Conservation (phyloP, 2,113 vertebrate genomes). For the Hyperoodon ampullatus region DNA sequence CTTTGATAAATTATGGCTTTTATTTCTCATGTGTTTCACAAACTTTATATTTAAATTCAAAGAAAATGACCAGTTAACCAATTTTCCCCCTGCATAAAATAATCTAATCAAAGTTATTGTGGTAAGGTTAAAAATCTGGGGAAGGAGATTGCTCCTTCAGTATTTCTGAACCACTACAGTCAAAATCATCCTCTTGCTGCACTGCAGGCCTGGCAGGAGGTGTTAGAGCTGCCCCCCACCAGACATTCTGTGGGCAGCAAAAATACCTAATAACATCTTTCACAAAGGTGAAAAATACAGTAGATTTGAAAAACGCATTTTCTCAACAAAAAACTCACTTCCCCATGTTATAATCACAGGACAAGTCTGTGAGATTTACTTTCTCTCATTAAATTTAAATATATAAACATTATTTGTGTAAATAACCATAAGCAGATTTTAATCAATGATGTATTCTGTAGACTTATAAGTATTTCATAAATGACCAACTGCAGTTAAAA, state of each 20-base stretch:
- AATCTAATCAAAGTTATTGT: not conserved
- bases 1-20: conserved; percentile 4
- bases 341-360: not conserved
- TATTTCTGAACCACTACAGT: too few species aligned
- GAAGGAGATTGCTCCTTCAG: not conserved
- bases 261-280: not conserved
- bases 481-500: not conserved
- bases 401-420: not conserved
- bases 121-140: not conserved
- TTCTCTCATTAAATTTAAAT: not conserved
- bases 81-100: not conserved
- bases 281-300: not conserved
- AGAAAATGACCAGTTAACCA: not conserved
- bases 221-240: not conserved
- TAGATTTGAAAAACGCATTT: not conserved
- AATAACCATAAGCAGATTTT: not conserved
- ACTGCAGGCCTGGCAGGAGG: not conserved
- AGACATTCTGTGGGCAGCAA: not conserved
- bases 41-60: not conserved
- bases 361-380: not conserved
- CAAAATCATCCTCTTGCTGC: not conserved
- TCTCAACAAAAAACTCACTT: not conserved
- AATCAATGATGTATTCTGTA: not conserved
- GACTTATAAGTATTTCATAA: not conserved
- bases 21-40: not conserved